A percentile compares a stretch with the other conserved stretches of the same genome.
Conservation (phyloP, 1,140 invertebrate species). For the Cyclargus thomasi region DNA sequence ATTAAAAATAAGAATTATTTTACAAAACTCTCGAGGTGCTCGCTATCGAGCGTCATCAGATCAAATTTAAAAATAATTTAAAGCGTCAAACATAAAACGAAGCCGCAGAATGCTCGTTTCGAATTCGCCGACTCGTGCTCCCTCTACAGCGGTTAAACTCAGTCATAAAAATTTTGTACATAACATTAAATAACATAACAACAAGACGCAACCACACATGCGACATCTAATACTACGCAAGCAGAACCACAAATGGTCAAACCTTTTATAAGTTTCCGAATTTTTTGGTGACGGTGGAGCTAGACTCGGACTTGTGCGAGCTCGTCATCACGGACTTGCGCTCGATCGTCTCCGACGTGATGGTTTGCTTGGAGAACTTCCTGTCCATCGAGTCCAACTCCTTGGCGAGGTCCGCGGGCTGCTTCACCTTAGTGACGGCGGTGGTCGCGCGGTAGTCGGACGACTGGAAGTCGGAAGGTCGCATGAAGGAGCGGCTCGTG, state of each 20-base stretch:
- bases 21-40: no score
- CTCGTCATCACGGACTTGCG: slow-evolving; percentile 72
- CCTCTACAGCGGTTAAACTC: background rate
- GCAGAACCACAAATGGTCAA: slow-evolving; percentile 25
- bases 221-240: slow-evolving; percentile 14
- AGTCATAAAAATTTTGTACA: background rate
- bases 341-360: slow-evolving; percentile 70
- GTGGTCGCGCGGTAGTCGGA: slow-evolving; percentile 52
- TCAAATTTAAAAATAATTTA: background rate
- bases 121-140: background rate
- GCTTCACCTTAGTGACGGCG: slow-evolving; percentile 51
- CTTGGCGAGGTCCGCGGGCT: slow-evolving; percentile 59
- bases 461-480: slow-evolving; percentile 65
- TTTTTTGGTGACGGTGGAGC: slow-evolving; percentile 72
- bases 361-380: slow-evolving; percentile 68
- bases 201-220: slow-evolving; percentile 4
- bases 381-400: slow-evolving; percentile 66
- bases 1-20: no score
- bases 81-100: background rate
- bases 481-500: slow-evolving; percentile 71
- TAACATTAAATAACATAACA: slow-evolving; percentile 9
- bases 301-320: slow-evolving; percentile 70
- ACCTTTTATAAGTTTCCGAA: slow-evolving; percentile 71
- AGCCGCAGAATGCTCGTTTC: background rate
- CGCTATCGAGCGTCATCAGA: no score